phyloP scores from a whole-genome alignment of 2,888 invertebrate genomes.

The Caenorhabditis angaria region DNA sequence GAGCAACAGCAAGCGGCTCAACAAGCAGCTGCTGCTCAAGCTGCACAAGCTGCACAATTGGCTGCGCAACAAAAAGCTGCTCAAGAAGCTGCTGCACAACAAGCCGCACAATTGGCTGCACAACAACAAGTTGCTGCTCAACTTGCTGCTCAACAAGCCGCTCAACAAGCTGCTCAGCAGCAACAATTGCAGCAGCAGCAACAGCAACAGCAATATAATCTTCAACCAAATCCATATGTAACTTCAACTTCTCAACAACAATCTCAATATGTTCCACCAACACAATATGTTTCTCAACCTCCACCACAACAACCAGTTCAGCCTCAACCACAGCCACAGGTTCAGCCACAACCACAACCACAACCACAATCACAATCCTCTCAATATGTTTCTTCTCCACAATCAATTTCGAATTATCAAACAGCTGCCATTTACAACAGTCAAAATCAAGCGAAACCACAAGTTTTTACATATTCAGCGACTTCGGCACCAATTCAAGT shows the following conservation, averaged over 20 bases:
- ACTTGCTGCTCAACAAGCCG: slow-evolving; percentile 1
- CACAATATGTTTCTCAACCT: slow-evolving; percentile 7
- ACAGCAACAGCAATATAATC: slow-evolving; percentile 22
- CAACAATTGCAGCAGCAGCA: slow-evolving; percentile 22
- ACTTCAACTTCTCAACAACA: slow-evolving; percentile 3
- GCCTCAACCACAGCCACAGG: slow-evolving; percentile 15
- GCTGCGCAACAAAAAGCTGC: slow-evolving; percentile 11
- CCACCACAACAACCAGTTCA: slow-evolving; percentile 6
- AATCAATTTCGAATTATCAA: slow-evolving; percentile 39
- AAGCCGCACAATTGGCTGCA: slow-evolving; percentile 10
- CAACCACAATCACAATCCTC: slow-evolving; percentile 11
- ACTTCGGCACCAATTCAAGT: slow-evolving; percentile 15
- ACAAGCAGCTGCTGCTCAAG: slow-evolving; percentile 6
- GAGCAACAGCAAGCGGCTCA: slow-evolving; percentile 17
- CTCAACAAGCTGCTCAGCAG: slow-evolving; percentile 23
- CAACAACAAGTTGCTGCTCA: slow-evolving; percentile 37
- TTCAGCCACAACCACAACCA: slow-evolving; percentile 10
- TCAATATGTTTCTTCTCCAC: slow-evolving; percentile 7
- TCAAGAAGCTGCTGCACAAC: slow-evolving; percentile 28
- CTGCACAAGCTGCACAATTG: slow-evolving; percentile 8
- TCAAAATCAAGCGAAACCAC: slow-evolving; percentile 31
- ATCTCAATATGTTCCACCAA: slow-evolving; percentile 7
- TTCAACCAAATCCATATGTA: slow-evolving; percentile 32
- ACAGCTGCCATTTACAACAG: slow-evolving; percentile 38
- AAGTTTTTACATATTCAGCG: slow-evolving; percentile 35